A percentile compares a stretch with the other conserved stretches of the same genome.
phyloP scores from a whole-genome alignment of 2,888 invertebrate species.

The Drosophila infuscata region DNA sequence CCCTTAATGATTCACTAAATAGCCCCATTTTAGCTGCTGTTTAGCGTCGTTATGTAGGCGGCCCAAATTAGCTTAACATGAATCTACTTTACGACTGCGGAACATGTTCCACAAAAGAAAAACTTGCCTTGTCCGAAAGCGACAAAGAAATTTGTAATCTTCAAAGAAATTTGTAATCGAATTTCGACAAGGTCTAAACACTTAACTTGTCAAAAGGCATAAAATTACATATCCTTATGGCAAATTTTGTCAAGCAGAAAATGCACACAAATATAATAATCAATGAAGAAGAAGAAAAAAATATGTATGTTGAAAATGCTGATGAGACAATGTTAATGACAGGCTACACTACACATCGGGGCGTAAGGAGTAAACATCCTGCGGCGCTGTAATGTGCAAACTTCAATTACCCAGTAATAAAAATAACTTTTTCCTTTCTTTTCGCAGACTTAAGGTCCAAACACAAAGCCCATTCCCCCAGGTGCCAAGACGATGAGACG shows the following conservation, averaged over 20 bases:
- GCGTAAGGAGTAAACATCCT: conserved; percentile 34
- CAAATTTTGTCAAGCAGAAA: conserved; percentile 2
- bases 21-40: conserved; percentile 27
- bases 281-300: conserved; percentile 43
- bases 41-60: conserved; percentile 33
- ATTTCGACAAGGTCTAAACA: conserved; percentile 16
- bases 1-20: conserved; percentile 26
- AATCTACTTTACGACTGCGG: conserved; percentile 50
- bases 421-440: conserved; percentile 69
- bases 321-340: conserved; percentile 24
- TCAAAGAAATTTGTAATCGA: conserved; percentile 33
- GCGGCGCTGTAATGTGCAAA: conserved; percentile 40
- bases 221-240: neutral
- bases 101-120: conserved; percentile 11
- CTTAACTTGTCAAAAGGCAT: conserved; percentile 24
- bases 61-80: conserved; percentile 57
- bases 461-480: conserved; percentile 8
- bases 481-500: neutral
- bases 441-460: conserved; percentile 18
- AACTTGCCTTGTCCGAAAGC: conserved; percentile 10
- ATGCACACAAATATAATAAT: too few species aligned
- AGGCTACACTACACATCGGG: conserved; percentile 35
- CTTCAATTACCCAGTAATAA: conserved; percentile 78
- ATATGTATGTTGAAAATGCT: conserved; percentile 4
- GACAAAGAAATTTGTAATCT: neutral